Evolutionary conservation across 2,113 vertebrate species (phyloP).

Genomic region (Elephantulus edwardii): DNA sequence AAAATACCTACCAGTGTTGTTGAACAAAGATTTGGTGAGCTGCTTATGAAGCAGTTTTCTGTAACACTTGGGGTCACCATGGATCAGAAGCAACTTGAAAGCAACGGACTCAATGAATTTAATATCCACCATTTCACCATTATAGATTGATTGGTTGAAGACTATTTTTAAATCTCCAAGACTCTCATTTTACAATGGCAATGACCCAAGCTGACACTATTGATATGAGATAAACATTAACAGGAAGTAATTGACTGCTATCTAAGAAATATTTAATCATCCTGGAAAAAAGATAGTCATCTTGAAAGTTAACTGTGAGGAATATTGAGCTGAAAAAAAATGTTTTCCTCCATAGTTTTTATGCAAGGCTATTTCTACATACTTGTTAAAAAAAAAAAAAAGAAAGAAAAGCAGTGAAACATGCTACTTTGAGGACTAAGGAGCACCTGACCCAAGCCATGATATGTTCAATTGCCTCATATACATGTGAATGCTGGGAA

Average conservation of each 20-base stretch:
- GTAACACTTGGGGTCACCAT: background rate
- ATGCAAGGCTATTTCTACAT: background rate
- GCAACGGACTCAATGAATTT: background rate
- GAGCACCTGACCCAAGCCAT: too few relatives aligned
- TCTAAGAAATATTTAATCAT: accelerated
- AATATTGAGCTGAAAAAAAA: accelerated
- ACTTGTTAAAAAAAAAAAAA: background rate
- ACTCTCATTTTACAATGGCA: background rate
- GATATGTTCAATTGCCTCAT: too few relatives aligned
- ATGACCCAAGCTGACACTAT: accelerated
- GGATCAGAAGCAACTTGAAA: background rate
- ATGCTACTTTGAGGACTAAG: background rate
- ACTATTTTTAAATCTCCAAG: background rate
- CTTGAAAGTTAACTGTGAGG: background rate
- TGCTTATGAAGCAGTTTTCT: background rate
- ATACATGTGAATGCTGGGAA: too few relatives aligned
- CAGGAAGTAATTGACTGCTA: background rate
- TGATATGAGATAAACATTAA: background rate
- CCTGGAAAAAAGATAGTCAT: background rate
- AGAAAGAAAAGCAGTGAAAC: too few relatives aligned
- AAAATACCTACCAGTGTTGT: background rate
- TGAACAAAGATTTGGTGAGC: background rate
- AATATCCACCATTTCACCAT: accelerated
- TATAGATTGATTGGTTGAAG: accelerated
- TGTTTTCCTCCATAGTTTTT: accelerated